phyloP scores from a whole-genome alignment of 2,888 invertebrate species.

The Noctua janthina region DNA sequence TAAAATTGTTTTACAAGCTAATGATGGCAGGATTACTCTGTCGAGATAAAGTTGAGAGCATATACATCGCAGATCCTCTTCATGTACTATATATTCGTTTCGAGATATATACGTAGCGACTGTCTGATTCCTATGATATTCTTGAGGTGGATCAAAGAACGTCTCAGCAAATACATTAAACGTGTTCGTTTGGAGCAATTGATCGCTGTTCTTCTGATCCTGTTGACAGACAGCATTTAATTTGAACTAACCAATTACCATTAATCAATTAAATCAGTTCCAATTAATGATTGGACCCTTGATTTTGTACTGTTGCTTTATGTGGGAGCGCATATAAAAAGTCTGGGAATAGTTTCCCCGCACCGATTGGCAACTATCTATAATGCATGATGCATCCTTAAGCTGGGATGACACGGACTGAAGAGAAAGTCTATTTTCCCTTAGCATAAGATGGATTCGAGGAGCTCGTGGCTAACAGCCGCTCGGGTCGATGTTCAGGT shows the following conservation, averaged over 20 bases:
- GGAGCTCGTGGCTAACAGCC: too few relatives aligned
- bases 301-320: background rate
- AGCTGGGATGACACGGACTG: background rate
- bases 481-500: too few relatives aligned
- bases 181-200: background rate
- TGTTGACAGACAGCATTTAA: background rate
- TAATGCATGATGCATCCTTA: too few relatives aligned
- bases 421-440: background rate
- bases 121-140: too few relatives aligned
- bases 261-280: background rate
- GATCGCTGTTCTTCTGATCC: background rate
- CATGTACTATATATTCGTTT: too few relatives aligned
- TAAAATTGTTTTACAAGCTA: background rate
- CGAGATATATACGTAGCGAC: background rate
- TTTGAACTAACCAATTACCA: background rate
- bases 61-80: background rate
- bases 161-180: background rate
- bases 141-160: too few relatives aligned
- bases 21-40: slow-evolving; percentile 39
- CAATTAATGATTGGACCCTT: background rate
- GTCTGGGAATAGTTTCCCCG: background rate
- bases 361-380: too few relatives aligned
- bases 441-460: background rate
- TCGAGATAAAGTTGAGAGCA: slow-evolving; percentile 5
- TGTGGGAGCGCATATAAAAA: background rate